Conservation (phyloP, 2,888 invertebrate genomes). For the Theristus sp. region DNA sequence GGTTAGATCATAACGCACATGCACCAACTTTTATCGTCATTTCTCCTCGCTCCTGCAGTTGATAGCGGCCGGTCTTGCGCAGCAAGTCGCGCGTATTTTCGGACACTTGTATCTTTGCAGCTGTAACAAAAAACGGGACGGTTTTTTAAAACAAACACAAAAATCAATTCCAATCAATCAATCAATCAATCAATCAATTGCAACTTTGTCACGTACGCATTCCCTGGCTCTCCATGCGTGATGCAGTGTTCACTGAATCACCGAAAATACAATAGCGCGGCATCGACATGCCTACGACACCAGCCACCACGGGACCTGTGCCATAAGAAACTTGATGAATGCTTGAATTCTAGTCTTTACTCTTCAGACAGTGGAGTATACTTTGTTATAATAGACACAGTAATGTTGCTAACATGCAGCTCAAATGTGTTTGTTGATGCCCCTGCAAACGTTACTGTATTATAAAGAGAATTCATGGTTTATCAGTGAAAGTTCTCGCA, state of each 20-base stretch:
- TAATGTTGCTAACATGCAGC: too few species aligned
- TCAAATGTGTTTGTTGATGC: too few species aligned
- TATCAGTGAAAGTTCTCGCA: too few species aligned
- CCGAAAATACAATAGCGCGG: conserved; percentile 25
- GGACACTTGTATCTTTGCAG: not conserved
- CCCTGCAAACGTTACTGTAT: too few species aligned
- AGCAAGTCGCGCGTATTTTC: not conserved
- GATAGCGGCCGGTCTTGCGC: not conserved
- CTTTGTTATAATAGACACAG: too few species aligned
- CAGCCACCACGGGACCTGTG: conserved; percentile 21
- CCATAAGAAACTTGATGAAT: too few species aligned
- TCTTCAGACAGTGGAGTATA: too few species aligned
- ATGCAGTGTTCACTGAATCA: conserved; percentile 10
- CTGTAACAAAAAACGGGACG: not conserved
- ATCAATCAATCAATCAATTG: not conserved
- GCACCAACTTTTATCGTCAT: not conserved
- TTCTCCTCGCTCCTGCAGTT: not conserved
- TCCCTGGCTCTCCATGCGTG: conserved; percentile 8
- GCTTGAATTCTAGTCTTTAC: too few species aligned
- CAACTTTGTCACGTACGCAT: conserved; percentile 4
- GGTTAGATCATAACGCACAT: too few species aligned
- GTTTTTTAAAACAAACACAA: not conserved
- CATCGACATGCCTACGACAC: conserved; percentile 28
- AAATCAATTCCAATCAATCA: not conserved
- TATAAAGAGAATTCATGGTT: too few species aligned